Percentiles rank a stretch among this genome's conserved stretches.
Evolutionary conservation across 1,140 invertebrate species (phyloP).

Genomic region (Drusus annulatus): DNA sequence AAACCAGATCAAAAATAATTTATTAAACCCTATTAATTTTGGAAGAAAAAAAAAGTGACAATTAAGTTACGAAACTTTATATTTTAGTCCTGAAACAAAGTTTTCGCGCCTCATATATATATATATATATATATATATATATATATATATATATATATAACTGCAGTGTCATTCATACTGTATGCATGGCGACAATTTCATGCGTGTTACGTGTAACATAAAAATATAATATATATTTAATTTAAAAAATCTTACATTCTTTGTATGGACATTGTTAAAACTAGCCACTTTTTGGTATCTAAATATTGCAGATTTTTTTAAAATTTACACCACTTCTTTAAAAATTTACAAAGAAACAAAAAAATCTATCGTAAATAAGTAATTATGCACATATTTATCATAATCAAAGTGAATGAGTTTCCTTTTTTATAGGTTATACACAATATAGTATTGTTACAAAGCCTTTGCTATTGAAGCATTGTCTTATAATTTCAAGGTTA

Average conservation of each 20-base stretch:
- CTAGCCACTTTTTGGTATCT: constrained; percentile 22
- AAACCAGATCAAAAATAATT: no score
- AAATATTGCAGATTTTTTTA: constrained; percentile 21
- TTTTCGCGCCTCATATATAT: no score
- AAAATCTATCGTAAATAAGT: constrained; percentile 30
- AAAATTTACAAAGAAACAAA: constrained; percentile 8
- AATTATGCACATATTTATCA: constrained; percentile 24
- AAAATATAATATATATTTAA: neutral
- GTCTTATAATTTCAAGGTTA: neutral
- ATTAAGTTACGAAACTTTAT: no score
- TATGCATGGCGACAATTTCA: no score
- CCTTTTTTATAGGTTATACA: neutral
- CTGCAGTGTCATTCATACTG: no score
- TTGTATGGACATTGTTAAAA: neutral
- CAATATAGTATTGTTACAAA: constrained; percentile 4
- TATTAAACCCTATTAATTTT: no score
- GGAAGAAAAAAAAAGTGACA: no score
- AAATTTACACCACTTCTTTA: constrained; percentile 11
- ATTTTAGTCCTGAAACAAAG: no score
- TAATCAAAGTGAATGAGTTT: constrained; percentile 2
- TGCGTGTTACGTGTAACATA: no score
- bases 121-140: no score
- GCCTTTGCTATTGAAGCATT: neutral
- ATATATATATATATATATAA: no score
- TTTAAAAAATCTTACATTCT: no score